phyloP scores from a whole-genome alignment of 1,140 invertebrate genomes.

The Drosophila burlai region DNA sequence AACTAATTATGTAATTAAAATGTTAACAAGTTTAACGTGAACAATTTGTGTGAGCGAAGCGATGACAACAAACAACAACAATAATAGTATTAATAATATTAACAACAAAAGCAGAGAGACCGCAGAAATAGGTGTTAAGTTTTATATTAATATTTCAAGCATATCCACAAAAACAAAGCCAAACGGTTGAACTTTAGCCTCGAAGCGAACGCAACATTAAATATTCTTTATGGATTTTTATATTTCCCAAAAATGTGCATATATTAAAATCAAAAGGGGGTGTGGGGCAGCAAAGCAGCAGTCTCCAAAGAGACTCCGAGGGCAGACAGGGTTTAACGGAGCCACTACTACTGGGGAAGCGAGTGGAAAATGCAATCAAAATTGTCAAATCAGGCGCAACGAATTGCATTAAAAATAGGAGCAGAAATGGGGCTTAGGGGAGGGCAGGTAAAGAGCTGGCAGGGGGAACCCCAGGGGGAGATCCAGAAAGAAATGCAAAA shows the following conservation, averaged over 20 bases:
- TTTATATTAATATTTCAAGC: conserved; percentile 60
- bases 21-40: conserved; percentile 63
- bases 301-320: background rate
- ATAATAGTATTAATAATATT: conserved; percentile 3
- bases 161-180: conserved; percentile 30
- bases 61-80: conserved; percentile 30
- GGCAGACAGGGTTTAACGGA: conserved; percentile 16
- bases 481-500: conserved; percentile 1
- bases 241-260: conserved; percentile 32
- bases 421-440: background rate
- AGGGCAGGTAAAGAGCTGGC: background rate
- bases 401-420: conserved; percentile 62
- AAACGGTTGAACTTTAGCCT: conserved; percentile 36
- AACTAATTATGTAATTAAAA: conserved; percentile 67
- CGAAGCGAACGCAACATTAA: conserved; percentile 32
- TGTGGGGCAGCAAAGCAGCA: background rate
- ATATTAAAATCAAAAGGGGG: background rate
- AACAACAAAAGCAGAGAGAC: conserved; percentile 8
- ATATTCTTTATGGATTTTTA: conserved; percentile 45
- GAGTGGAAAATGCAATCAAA: conserved; percentile 63
- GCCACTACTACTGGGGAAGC: conserved; percentile 13
- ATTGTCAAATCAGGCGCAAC: conserved; percentile 63
- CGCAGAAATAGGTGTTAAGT: conserved; percentile 52
- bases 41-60: conserved; percentile 43
- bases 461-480: too few relatives aligned